Conservation (phyloP, 2,797 vertebrate species). For the Sebastes miniatus region DNA sequence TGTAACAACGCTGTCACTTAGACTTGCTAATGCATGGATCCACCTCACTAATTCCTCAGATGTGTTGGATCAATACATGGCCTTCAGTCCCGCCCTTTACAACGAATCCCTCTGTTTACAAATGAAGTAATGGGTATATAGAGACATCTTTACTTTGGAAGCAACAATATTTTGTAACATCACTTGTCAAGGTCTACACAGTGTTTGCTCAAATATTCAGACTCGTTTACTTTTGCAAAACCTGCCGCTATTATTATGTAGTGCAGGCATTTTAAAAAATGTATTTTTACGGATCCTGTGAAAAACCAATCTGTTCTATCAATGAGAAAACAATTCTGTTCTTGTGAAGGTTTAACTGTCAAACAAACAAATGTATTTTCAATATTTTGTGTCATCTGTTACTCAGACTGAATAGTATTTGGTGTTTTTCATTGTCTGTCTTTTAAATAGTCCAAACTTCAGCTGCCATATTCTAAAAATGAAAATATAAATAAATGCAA, state of each 20-base stretch:
- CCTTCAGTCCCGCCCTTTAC: slow-evolving; percentile 15
- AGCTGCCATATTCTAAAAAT: not conserved
- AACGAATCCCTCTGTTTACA: slow-evolving; percentile 22
- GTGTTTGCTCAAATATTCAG: not conserved
- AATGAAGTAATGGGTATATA: not conserved
- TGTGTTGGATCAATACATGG: slow-evolving; percentile 29
- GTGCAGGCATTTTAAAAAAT: not conserved
- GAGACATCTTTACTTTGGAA: slow-evolving; percentile 6
- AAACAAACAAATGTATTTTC: not conserved
- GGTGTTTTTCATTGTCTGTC: not conserved
- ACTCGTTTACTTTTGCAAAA: not conserved
- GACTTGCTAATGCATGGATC: slow-evolving; percentile 16
- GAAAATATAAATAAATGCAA: not conserved
- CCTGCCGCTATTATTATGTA: not conserved
- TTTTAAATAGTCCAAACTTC: not conserved
- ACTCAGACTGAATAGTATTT: not conserved
- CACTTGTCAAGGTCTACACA: not conserved
- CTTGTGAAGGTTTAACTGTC: not conserved
- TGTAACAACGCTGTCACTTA: slow-evolving; percentile 11
- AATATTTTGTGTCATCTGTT: not conserved
- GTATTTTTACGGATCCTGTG: not conserved
- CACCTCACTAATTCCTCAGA: slow-evolving; percentile 28
- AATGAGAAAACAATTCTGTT: not conserved
- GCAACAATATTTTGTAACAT: not conserved
- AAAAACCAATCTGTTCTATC: not conserved